Percentiles rank a stretch among this genome's conserved stretches.
Conservation (phyloP, 2,113 vertebrate genomes). For the Eulemur macaco region DNA sequence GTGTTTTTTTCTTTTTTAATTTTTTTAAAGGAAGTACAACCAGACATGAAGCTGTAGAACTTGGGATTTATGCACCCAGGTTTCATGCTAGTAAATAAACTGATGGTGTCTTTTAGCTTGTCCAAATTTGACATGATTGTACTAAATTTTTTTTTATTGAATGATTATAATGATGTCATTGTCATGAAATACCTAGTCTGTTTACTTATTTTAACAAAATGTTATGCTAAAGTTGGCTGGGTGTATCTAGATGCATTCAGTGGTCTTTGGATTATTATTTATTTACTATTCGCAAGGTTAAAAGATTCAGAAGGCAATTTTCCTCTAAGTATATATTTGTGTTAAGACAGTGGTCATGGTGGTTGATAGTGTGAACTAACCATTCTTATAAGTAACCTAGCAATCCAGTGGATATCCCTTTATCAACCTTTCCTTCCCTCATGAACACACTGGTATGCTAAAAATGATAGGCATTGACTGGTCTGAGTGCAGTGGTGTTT, state of each 20-base stretch:
- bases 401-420: not conserved
- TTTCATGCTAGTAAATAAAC: not conserved
- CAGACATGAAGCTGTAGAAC: not conserved
- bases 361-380: not conserved
- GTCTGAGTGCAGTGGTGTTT: no score
- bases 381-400: not conserved
- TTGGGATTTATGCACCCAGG: not conserved
- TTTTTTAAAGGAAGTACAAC: not conserved
- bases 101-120: not conserved
- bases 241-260: not conserved
- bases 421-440: not conserved
- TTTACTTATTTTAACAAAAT: slow-evolving; percentile 45
- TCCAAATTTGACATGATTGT: slow-evolving; percentile 16
- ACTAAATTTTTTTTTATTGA: slow-evolving; percentile 30
- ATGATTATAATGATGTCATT: not conserved
- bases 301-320: not conserved
- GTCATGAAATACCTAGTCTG: not conserved
- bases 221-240: not conserved
- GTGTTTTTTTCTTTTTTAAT: not conserved
- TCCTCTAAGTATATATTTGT: slow-evolving; percentile 7
- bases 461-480: not conserved
- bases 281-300: not conserved
- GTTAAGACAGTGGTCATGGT: not conserved
- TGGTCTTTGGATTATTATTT: not conserved
- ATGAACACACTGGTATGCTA: not conserved